These are phyloP conservation scores for Salminus brasiliensis DNA, from an alignment of 2,113 vertebrate species.

Conservation along the genomic window DNA sequence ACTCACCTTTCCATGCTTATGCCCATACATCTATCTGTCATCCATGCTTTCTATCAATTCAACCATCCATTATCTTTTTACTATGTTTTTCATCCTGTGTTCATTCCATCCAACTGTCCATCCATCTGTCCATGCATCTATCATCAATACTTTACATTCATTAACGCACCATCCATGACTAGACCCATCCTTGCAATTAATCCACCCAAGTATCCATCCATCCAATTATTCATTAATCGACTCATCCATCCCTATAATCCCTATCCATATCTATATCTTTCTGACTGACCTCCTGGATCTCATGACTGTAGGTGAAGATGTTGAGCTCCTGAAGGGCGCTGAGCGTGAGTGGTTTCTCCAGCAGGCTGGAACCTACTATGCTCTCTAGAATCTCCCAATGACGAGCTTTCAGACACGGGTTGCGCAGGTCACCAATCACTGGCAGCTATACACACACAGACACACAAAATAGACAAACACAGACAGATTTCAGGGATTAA, in stretches of 20 bases:
- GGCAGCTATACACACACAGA: slow-evolving; percentile 70
- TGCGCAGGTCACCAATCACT: slow-evolving; percentile 79
- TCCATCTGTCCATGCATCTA: not conserved
- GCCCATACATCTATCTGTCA: too few relatives aligned
- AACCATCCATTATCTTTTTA: too few relatives aligned
- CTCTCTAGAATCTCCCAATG: slow-evolving; percentile 80
- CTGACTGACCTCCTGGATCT: slow-evolving; percentile 81
- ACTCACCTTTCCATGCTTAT: too few relatives aligned
- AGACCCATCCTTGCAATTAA: too few relatives aligned
- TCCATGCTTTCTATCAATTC: too few relatives aligned
- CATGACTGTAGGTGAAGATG: slow-evolving; percentile 72
- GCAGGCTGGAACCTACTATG: slow-evolving; percentile 67
- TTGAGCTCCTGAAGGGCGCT: slow-evolving; percentile 69
- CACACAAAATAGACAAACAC: not conserved
- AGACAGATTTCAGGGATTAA: not conserved
- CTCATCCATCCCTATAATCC: not conserved
- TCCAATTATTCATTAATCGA: not conserved
- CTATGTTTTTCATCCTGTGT: too few relatives aligned
- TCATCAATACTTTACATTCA: too few relatives aligned
- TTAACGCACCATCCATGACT: too few relatives aligned
- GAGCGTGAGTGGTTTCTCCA: slow-evolving; percentile 71
- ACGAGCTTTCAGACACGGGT: slow-evolving; percentile 77
- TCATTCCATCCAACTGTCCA: not conserved
- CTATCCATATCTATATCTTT: not conserved
- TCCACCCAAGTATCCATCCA: too few relatives aligned